Percentiles rank a stretch among this genome's conserved stretches.
These are phyloP conservation scores for Drosophila malerkotliana DNA, from an alignment of 1,140 invertebrate genomes.

Conservation along the genomic window DNA sequence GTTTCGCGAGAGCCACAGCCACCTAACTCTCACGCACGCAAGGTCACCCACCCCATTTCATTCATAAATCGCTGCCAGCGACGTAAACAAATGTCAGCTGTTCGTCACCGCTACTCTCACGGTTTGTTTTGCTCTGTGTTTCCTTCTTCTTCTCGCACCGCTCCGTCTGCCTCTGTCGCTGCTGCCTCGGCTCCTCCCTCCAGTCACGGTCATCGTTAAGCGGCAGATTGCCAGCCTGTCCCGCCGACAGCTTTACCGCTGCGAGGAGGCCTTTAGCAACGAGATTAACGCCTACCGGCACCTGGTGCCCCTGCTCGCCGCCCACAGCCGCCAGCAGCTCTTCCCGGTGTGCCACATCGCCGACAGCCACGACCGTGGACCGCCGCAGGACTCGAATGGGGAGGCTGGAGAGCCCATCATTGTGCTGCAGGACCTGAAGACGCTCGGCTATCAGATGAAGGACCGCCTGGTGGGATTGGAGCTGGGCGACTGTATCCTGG, in stretches of 20 bases:
- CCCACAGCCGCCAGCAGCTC: slow-evolving; percentile 59
- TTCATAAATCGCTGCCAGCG: slow-evolving; percentile 66
- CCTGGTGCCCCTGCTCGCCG: slow-evolving; percentile 65
- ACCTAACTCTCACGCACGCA: slow-evolving; percentile 46
- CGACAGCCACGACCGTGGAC: slow-evolving; percentile 52
- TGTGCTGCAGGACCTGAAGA: slow-evolving; percentile 74
- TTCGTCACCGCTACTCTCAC: slow-evolving; percentile 33
- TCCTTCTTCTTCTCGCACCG: slow-evolving; percentile 1
- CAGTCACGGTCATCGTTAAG: slow-evolving; percentile 77
- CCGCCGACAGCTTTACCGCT: slow-evolving; percentile 76
- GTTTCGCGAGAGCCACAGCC: slow-evolving; percentile 3
- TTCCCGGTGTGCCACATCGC: slow-evolving; percentile 77
- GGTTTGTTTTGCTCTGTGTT: slow-evolving; percentile 35
- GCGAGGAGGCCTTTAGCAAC: slow-evolving; percentile 77
- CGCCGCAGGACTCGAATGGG: slow-evolving; percentile 10
- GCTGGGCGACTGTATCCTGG: slow-evolving; percentile 68
- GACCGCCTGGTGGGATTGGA: slow-evolving; percentile 70
- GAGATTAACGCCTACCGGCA: slow-evolving; percentile 78
- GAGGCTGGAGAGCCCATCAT: slow-evolving; percentile 66
- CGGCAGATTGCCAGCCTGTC: slow-evolving; percentile 78
- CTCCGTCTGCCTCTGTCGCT: not conserved
- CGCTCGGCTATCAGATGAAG: slow-evolving; percentile 68
- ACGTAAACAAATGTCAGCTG: slow-evolving; percentile 77
- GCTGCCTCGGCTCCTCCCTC: not conserved
- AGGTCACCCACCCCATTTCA: slow-evolving; percentile 50